phyloP scores from a whole-genome alignment of 2,888 invertebrate genomes.

The Macrophya annulata region DNA sequence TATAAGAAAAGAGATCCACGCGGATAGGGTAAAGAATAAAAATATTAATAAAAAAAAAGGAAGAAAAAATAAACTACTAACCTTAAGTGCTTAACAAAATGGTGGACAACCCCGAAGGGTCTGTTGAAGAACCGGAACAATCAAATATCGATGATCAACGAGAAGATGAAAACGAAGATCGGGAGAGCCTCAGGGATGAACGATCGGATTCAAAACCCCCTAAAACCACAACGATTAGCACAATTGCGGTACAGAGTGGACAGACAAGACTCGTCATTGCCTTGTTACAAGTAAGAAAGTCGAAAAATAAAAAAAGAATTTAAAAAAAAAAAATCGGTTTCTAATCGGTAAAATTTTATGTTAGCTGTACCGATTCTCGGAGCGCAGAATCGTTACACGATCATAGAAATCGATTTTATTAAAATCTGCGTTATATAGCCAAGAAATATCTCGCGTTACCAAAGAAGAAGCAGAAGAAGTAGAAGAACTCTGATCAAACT shows the following conservation, averaged over 20 bases:
- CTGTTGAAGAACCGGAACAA: constrained; percentile 60
- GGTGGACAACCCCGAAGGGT: constrained; percentile 53
- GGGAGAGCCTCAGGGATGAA: constrained; percentile 48
- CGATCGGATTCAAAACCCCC: constrained; percentile 67
- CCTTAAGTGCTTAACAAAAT: neutral
- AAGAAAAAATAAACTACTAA: neutral
- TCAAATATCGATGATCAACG: constrained; percentile 59
- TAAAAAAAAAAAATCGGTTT: neutral
- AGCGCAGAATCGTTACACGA: neutral
- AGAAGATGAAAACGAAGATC: constrained; percentile 53
- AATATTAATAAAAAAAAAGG: neutral
- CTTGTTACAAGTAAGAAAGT: constrained; percentile 89
- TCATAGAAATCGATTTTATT: neutral
- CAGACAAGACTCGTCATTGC: constrained; percentile 93
- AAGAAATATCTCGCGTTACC: neutral
- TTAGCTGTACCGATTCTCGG: too few species aligned
- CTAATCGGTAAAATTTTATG: neutral
- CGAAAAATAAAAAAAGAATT: neutral
- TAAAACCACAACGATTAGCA: constrained; percentile 92
- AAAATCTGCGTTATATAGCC: neutral
- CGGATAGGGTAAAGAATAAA: neutral
- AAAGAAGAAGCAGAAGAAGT: neutral
- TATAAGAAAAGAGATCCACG: neutral
- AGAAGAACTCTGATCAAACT: constrained; percentile 43
- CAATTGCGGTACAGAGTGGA: constrained; percentile 94